phyloP scores from a whole-genome alignment of 2,797 vertebrate species.

The Manis crassicaudata region DNA sequence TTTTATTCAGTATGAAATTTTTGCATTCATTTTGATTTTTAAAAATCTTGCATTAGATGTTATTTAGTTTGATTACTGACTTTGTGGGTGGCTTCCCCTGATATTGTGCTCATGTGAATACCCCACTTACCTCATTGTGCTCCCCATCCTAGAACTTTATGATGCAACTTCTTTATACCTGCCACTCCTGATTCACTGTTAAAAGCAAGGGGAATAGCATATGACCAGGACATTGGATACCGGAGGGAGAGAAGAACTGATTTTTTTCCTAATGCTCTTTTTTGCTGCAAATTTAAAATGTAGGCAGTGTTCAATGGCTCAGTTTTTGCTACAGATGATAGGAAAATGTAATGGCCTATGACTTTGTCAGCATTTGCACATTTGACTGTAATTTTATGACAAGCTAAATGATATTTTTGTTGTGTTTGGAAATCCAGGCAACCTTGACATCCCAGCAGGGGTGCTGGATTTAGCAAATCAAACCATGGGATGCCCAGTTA shows the following conservation, averaged over 20 bases:
- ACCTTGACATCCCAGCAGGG: neutral
- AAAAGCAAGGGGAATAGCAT: neutral
- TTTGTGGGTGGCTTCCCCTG: neutral
- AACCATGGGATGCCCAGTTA: neutral
- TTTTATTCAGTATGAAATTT: neutral
- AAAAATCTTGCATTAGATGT: neutral
- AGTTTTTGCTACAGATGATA: neutral
- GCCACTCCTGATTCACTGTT: neutral
- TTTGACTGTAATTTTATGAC: conserved; percentile 6
- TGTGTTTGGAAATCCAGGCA: conserved; percentile 33
- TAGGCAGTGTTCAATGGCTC: neutral
- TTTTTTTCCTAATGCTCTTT: neutral
- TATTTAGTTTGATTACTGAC: neutral
- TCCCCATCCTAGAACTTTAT: neutral
- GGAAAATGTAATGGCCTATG: neutral
- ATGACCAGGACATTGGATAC: neutral
- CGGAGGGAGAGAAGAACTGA: neutral
- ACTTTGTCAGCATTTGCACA: neutral
- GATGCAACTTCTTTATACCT: neutral
- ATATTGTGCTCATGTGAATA: neutral
- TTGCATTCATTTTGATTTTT: neutral
- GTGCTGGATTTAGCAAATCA: conserved; percentile 4
- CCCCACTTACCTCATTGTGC: neutral
- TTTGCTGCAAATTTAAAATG: conserved; percentile 1
- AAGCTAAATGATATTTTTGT: neutral